Percentiles rank a stretch among this genome's conserved stretches.
Conservation (phyloP, 2,888 invertebrate genomes). For the Athalia rosae region DNA sequence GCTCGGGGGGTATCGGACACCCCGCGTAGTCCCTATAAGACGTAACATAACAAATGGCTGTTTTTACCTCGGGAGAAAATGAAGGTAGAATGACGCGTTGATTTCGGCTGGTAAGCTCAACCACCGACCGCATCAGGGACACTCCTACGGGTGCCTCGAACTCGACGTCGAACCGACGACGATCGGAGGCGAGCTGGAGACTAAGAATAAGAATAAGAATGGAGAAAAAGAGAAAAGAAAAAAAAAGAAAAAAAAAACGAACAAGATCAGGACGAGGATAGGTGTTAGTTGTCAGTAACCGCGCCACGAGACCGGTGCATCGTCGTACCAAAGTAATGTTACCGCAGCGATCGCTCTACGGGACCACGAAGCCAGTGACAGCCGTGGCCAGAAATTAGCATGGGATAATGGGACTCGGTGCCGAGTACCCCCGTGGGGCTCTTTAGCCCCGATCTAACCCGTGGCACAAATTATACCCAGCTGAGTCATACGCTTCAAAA, state of each 20-base stretch:
- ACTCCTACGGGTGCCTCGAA: constrained; percentile 49
- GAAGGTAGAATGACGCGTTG: constrained; percentile 73
- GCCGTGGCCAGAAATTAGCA: constrained; percentile 72
- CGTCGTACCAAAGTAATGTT: too few relatives aligned
- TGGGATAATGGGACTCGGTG: constrained; percentile 72
- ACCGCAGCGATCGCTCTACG: constrained; percentile 22
- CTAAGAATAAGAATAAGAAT: constrained; percentile 51
- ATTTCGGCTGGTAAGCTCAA: constrained; percentile 65
- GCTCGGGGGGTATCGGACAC: constrained; percentile 60
- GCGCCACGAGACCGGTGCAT: constrained; percentile 49
- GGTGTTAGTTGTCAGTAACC: constrained; percentile 73
- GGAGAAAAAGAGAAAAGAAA: constrained; percentile 52
- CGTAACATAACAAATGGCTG: constrained; percentile 73
- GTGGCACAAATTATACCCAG: constrained; percentile 40
- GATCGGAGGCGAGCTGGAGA: constrained; percentile 47
- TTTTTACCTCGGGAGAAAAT: constrained; percentile 72
- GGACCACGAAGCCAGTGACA: constrained; percentile 66
- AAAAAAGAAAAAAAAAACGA: constrained; percentile 52
- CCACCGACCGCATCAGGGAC: constrained; percentile 26
- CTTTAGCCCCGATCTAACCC: constrained; percentile 56
- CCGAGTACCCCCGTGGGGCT: constrained; percentile 64
- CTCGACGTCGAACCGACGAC: constrained; percentile 33
- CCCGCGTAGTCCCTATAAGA: constrained; percentile 70
- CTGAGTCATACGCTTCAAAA: constrained; percentile 40
- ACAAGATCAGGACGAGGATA: constrained; percentile 60